Percentiles rank a stretch among this genome's conserved stretches.
Conservation (phyloP, 92 coral and sea anemone species). For the Galaxea fascicularis region DNA sequence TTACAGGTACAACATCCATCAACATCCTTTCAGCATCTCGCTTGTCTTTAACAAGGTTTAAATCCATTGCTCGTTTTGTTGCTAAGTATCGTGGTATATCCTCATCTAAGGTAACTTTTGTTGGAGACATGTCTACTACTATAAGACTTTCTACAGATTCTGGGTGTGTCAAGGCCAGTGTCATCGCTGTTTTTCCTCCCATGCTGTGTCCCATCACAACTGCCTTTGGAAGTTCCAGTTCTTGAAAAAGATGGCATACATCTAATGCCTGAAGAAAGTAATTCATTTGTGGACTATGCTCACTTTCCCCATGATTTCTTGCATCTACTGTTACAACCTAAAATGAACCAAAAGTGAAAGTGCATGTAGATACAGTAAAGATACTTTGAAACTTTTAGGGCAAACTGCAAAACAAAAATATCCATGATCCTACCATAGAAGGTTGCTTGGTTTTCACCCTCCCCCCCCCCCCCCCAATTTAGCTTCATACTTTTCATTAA, state of each 20-base stretch:
- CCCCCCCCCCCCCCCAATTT: too few species aligned
- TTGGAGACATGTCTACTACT: constrained; percentile 83
- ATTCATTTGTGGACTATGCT: constrained; percentile 79
- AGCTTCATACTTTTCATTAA: too few species aligned
- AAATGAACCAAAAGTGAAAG: not conserved
- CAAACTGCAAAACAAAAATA: too few species aligned
- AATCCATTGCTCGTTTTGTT: constrained; percentile 81
- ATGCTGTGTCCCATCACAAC: constrained; percentile 94
- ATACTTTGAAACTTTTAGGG: not conserved
- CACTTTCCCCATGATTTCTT: constrained; percentile 96
- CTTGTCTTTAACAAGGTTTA: constrained; percentile 67
- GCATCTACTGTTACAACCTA: constrained; percentile 91
- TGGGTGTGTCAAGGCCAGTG: constrained; percentile 83
- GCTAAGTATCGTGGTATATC: constrained; percentile 80
- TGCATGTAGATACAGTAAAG: not conserved
- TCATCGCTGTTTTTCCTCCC: constrained; percentile 98
- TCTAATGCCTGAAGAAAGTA: constrained; percentile 82
- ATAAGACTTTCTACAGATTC: constrained; percentile 79
- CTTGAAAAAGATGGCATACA: constrained; percentile 70
- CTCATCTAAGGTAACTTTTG: constrained; percentile 51
- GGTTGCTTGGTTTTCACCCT: too few species aligned
- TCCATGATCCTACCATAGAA: too few species aligned
- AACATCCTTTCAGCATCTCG: constrained; percentile 86
- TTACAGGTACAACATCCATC: constrained; percentile 77
- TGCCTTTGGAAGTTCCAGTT: constrained; percentile 75